Percentiles rank a stretch among this genome's conserved stretches.
These are phyloP conservation scores for Lagenorhynchus albirostris DNA, from an alignment of 2,113 vertebrate genomes.

Conservation along the genomic window DNA sequence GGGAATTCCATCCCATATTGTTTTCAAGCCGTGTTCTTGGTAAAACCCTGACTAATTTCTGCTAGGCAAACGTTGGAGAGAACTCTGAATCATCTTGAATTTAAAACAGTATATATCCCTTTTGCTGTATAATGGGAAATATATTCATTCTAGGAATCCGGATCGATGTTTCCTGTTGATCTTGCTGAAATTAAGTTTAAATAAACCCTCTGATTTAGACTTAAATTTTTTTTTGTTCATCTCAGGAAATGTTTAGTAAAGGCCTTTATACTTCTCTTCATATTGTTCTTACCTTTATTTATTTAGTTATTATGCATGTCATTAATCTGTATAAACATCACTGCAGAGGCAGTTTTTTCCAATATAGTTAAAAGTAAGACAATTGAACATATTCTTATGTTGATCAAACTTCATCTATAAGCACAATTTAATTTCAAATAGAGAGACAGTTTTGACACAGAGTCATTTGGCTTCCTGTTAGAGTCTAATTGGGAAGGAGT, in stretches of 20 bases:
- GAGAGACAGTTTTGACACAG: background rate
- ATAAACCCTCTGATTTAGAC: background rate
- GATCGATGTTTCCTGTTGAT: background rate
- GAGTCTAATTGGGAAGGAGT: background rate
- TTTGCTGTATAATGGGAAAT: background rate
- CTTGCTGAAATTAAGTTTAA: background rate
- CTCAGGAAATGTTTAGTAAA: background rate
- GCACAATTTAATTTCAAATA: conserved; percentile 7
- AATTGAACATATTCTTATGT: background rate
- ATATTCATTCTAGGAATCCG: background rate
- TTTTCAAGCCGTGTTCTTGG: background rate
- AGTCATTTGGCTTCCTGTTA: background rate
- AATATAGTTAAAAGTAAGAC: background rate
- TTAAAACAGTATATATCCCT: background rate
- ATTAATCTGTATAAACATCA: background rate
- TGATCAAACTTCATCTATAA: background rate
- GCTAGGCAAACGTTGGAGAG: background rate
- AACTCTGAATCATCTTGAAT: background rate
- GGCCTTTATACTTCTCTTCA: background rate
- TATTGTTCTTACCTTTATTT: background rate
- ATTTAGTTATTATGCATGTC: background rate
- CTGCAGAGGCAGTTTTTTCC: background rate
- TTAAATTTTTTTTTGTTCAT: background rate
- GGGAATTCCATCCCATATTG: background rate
- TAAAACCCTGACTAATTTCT: background rate